phyloP scores from a whole-genome alignment of 37 sponge, comb jelly and placozoan species.

The Crambe crambe region DNA sequence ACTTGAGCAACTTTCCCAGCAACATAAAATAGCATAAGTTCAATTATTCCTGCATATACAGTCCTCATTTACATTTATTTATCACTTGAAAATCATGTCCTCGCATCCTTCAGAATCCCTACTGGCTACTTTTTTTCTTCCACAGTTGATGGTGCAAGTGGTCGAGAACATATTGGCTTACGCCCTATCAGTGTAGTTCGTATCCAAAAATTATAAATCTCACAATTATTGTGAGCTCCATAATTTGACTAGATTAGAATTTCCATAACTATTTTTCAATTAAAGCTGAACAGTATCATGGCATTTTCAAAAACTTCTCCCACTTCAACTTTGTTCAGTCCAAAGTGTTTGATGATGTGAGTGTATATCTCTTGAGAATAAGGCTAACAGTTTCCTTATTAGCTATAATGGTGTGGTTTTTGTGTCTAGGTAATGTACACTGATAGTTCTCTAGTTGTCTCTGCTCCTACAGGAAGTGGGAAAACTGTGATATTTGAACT shows the following conservation, averaged over 20 bases:
- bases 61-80: too few species aligned
- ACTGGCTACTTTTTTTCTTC: too few species aligned
- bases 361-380: conserved; percentile 4
- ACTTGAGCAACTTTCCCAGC: too few species aligned
- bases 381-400: not conserved
- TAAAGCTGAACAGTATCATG: conserved; percentile 77
- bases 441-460: conserved; percentile 78
- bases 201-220: conserved; percentile 21
- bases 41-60: too few species aligned
- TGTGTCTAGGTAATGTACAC: conserved; percentile 80
- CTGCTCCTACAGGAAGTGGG: conserved; percentile 98
- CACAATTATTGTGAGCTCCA: not conserved
- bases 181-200: conserved; percentile 74
- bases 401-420: not conserved
- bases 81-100: too few species aligned
- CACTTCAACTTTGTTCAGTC: conserved; percentile 97
- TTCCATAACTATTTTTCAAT: not conserved
- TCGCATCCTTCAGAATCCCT: too few species aligned
- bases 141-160: conserved; percentile 49
- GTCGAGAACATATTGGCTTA: conserved; percentile 42
- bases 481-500: conserved; percentile 97
- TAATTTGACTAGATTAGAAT: not conserved
- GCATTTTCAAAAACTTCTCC: conserved; percentile 74
- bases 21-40: too few species aligned
- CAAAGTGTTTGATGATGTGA: conserved; percentile 91